phyloP scores from a whole-genome alignment of 2,797 vertebrate species.

The Lemur catta region DNA sequence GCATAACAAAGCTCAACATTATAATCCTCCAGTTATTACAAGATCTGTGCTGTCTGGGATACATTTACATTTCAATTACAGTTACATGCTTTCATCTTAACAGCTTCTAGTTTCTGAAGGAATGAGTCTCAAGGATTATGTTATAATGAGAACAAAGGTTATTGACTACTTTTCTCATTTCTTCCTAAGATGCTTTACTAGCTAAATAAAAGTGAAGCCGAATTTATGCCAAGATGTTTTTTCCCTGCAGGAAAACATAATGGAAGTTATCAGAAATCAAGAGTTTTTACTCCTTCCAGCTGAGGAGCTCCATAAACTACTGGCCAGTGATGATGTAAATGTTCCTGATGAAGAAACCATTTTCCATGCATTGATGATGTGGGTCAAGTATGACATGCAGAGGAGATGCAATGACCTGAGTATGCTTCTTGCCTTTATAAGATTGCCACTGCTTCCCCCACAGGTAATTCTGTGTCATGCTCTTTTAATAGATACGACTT shows the following conservation, averaged over 20 bases:
- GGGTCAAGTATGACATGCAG: conserved; percentile 87
- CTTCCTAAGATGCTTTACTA: conserved; percentile 51
- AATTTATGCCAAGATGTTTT: conserved; percentile 72
- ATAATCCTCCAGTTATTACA: conserved; percentile 67
- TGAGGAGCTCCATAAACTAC: conserved; percentile 86
- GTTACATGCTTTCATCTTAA: conserved; percentile 69
- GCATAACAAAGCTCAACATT: conserved; percentile 45
- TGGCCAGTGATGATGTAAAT: conserved; percentile 88
- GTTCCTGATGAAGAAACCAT: conserved; percentile 89
- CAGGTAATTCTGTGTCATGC: conserved; percentile 80
- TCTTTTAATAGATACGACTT: neutral
- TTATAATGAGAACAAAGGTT: conserved; percentile 58
- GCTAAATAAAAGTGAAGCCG: conserved; percentile 51
- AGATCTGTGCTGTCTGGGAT: conserved; percentile 46
- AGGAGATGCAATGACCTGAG: conserved; percentile 84
- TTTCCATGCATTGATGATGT: conserved; percentile 88
- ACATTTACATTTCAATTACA: conserved; percentile 69
- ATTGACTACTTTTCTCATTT: conserved; percentile 55
- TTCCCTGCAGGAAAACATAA: conserved; percentile 86
- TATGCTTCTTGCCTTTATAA: conserved; percentile 87
- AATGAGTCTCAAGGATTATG: conserved; percentile 55
- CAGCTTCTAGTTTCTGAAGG: conserved; percentile 59
- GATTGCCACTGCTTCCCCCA: conserved; percentile 86
- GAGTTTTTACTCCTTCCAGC: conserved; percentile 87
- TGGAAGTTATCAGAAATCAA: conserved; percentile 89